Evolutionary conservation across 2,888 invertebrate genomes (phyloP).

Genomic region (Tenthredo livida): DNA sequence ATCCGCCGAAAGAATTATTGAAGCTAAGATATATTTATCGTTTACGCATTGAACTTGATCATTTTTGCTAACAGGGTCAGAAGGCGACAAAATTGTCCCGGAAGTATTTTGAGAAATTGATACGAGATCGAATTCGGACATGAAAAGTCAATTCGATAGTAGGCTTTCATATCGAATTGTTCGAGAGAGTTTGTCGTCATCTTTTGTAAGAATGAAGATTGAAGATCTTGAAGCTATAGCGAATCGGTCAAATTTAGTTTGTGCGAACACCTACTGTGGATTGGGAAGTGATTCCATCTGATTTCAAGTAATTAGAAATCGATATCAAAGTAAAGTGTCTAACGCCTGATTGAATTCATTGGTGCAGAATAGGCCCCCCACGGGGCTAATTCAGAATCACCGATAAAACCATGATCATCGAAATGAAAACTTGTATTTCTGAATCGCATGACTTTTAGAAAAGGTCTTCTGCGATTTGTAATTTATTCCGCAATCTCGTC

Average conservation of each 20-base stretch:
- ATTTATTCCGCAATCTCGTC: not conserved
- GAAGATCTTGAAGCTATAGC: not conserved
- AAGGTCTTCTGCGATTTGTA: not conserved
- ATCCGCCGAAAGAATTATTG: not conserved
- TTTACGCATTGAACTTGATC: not conserved
- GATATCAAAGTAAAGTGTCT: not conserved
- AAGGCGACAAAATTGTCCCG: not conserved
- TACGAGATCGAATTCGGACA: not conserved
- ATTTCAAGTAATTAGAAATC: slow-evolving; percentile 3
- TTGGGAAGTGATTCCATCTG: not conserved
- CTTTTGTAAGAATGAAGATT: not conserved
- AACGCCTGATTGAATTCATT: not conserved
- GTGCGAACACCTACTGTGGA: not conserved
- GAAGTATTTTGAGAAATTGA: not conserved
- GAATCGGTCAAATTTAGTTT: not conserved
- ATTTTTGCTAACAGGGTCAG: not conserved
- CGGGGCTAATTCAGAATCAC: not conserved
- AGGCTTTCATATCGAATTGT: not conserved
- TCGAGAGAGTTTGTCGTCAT: not conserved
- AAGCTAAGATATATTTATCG: too few species aligned
- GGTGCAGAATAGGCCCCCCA: not conserved
- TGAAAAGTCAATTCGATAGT: not conserved
- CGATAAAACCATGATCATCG: not conserved
- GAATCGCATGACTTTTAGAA: not conserved
- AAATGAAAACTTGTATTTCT: not conserved